A percentile compares a stretch with the other conserved stretches of the same genome.
Conservation (phyloP, 2,113 vertebrate species). For the Nothocercus nigrocapillus region DNA sequence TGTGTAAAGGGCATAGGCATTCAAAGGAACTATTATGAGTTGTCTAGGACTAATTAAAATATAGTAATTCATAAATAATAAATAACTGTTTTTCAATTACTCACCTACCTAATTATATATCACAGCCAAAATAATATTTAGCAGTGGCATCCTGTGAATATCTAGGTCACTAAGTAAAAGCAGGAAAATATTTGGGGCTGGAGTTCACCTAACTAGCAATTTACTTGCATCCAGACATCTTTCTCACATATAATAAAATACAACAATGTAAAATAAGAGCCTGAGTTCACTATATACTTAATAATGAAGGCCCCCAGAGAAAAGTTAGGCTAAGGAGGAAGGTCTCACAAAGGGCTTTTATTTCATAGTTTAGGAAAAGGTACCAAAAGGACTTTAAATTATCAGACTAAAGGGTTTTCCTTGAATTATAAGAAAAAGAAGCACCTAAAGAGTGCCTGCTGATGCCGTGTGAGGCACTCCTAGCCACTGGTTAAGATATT, state of each 20-base stretch:
- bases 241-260: not conserved
- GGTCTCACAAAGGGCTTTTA: not conserved
- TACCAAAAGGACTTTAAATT: not conserved
- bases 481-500: not conserved
- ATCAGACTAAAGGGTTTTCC: not conserved
- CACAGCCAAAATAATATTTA: not conserved
- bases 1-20: not conserved
- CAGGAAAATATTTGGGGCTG: not conserved
- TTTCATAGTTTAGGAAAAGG: not conserved
- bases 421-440: not conserved
- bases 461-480: not conserved
- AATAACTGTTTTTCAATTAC: conserved; percentile 16
- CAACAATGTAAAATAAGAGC: not conserved
- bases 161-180: not conserved
- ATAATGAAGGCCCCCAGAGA: not conserved
- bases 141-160: not conserved
- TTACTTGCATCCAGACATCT: not conserved
- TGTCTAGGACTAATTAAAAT: conserved; percentile 14
- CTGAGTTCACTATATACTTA: not conserved
- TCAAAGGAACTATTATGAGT: not conserved
- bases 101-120: not conserved
- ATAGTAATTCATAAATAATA: conserved; percentile 25
- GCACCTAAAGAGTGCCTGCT: not conserved
- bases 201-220: not conserved
- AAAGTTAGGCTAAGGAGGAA: not conserved